phyloP scores from a whole-genome alignment of 2,888 invertebrate species.

The Caradrina clavipalpis region DNA sequence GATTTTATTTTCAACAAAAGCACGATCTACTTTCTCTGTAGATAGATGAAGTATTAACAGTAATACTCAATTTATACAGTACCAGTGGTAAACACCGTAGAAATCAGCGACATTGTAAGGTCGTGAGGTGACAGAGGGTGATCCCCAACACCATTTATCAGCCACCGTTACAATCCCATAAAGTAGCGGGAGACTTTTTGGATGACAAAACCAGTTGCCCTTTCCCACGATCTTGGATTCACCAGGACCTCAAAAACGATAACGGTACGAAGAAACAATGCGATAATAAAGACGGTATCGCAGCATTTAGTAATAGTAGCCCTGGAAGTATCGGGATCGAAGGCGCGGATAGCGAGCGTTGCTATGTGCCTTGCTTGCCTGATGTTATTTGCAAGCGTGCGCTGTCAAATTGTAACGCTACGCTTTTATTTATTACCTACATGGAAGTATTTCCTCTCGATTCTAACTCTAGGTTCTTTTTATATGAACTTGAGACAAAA shows the following conservation, averaged over 20 bases:
- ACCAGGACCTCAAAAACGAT: conserved; percentile 13
- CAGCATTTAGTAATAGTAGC: conserved; percentile 42
- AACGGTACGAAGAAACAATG: conserved; percentile 44
- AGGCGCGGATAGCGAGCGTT: conserved; percentile 49
- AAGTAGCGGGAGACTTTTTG: conserved; percentile 26
- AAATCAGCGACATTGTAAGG: conserved; percentile 17
- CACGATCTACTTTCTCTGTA: neutral
- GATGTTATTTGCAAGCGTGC: conserved; percentile 55
- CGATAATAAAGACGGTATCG: conserved; percentile 37
- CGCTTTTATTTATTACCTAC: conserved; percentile 53
- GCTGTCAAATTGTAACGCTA: conserved; percentile 55
- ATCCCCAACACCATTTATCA: conserved; percentile 1
- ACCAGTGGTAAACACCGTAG: neutral
- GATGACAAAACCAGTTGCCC: conserved; percentile 2
- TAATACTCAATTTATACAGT: neutral
- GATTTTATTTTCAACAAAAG: conserved; percentile 1
- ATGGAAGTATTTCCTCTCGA: conserved; percentile 21
- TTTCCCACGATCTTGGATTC: conserved; percentile 30
- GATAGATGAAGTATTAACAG: neutral
- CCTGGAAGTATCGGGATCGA: conserved; percentile 46
- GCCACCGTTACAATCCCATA: conserved; percentile 3
- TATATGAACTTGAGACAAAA: neutral
- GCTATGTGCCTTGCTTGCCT: conserved; percentile 47
- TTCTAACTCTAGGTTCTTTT: neutral
- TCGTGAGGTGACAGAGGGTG: neutral